Evolutionary conservation across 2,888 invertebrate genomes (phyloP).

Genomic region (Melieria crassipennis): DNA sequence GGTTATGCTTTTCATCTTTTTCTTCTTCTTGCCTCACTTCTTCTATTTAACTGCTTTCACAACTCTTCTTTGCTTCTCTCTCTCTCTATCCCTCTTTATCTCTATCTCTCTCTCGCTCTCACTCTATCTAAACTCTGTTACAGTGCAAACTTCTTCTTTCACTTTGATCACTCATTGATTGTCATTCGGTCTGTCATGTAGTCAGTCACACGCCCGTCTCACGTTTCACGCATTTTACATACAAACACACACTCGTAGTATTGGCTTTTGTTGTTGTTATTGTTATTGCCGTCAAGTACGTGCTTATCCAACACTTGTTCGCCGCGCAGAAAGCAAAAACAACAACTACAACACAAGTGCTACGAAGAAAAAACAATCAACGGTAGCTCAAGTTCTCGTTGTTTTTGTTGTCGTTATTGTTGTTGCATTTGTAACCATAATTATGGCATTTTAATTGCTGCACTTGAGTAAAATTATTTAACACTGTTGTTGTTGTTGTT

Average conservation of each 20-base stretch:
- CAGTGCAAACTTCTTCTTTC: too few relatives aligned
- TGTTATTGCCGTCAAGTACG: slow-evolving; percentile 15
- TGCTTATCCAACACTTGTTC: slow-evolving; percentile 23
- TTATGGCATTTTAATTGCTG: slow-evolving; percentile 21
- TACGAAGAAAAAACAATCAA: not conserved
- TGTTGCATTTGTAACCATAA: slow-evolving; percentile 6
- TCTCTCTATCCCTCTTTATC: too few relatives aligned
- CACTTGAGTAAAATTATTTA: not conserved
- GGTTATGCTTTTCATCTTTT: too few relatives aligned
- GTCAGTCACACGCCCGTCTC: not conserved
- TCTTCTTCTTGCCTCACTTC: too few relatives aligned
- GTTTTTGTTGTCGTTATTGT: slow-evolving; percentile 38
- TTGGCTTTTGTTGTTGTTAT: slow-evolving; percentile 21
- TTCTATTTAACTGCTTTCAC: too few relatives aligned
- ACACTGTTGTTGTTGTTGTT: too few relatives aligned
- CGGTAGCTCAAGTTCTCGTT: slow-evolving; percentile 16
- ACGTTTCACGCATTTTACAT: not conserved
- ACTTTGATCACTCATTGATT: too few relatives aligned
- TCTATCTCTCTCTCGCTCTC: too few relatives aligned
- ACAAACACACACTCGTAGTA: not conserved
- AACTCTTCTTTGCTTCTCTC: too few relatives aligned
- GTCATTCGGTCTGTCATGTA: too few relatives aligned
- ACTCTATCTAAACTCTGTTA: too few relatives aligned
- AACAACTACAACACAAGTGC: slow-evolving; percentile 7
- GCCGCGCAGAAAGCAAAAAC: not conserved